Base-by-base conservation (phyloP, 2,888 invertebrate species). In the Smittia aterrima region DNA sequence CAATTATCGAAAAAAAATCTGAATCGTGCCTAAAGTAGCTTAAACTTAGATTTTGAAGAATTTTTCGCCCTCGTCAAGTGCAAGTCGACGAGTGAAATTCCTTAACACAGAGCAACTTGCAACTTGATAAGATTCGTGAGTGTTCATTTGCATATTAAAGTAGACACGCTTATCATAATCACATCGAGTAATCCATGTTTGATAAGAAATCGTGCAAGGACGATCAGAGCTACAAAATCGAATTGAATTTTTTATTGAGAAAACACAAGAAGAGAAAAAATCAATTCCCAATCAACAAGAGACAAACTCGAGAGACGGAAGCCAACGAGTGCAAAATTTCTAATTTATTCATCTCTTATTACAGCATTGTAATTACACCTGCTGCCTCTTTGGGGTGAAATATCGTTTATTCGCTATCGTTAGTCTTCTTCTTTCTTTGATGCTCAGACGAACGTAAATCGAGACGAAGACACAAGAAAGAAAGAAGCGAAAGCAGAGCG, bases 81-180 rank as follows among this genome's bases (percentile, higher is more conserved):
- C 67, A 67, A 22, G 18, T 68, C 47, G n/a, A 16, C 27, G 13
- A 70, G 47, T 53, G 40, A 68, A 71, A 71, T 71, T 71, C 70
- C 70, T 27, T n/a, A 24, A 32, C 70, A 67, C 41, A 68, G 18
- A 7, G n/a, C n/a, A n/a, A n/a, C n/a, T n/a, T 16, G 7, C 22
- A 25, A 53, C 32, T 24, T 27, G 32, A 71, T 71, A 54, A 71
- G 53, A 71, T 25, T 16, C 18, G 70, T 54, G 18, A 54, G 54
- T 71, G 20, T 22, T 11, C 38, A 38, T 38, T 16, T 47, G 47
- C 16, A n/a, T 47, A 6, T 2, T n/a, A 11, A 16, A 6, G 11
- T n/a, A 4, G 18, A 4, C 18, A 38, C 38, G 4, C 18, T 22
- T 6, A 2, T 58, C 58, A 18, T 3, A 22, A 58, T 18, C 58